phyloP scores from a whole-genome alignment of 1,140 invertebrate genomes.

The Sinella curviseta region DNA sequence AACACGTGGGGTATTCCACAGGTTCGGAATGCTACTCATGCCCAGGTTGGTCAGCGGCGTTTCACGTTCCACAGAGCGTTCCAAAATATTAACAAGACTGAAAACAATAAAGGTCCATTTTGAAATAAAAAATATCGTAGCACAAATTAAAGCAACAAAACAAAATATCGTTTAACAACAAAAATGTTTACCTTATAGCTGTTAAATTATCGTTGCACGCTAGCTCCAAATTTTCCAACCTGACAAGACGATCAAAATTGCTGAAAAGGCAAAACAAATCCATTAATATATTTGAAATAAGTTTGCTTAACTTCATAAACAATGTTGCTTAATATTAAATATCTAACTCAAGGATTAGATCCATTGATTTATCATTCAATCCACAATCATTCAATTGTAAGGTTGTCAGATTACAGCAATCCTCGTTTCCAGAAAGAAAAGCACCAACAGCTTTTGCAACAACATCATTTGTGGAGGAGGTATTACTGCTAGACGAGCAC shows the following conservation, averaged over 20 bases:
- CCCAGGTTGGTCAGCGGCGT: conserved; percentile 20
- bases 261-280: conserved; percentile 17
- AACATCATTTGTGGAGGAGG: neutral
- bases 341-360: conserved; percentile 17
- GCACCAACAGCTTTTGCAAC: conserved; percentile 21
- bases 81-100: neutral
- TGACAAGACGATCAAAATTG: conserved; percentile 33
- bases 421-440: conserved; percentile 30
- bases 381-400: conserved; percentile 17
- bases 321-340: neutral
- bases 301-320: neutral
- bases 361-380: conserved; percentile 12
- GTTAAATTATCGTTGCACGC: neutral
- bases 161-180: neutral
- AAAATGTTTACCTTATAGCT: neutral
- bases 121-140: neutral
- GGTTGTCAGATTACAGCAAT: conserved; percentile 19
- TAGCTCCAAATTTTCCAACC: conserved; percentile 14
- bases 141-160: neutral
- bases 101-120: neutral
- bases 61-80: neutral
- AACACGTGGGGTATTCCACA: neutral
- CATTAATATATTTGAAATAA: neutral
- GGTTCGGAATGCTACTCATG: conserved; percentile 11
- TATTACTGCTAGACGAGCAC: neutral